Conservation (phyloP, 2,797 vertebrate species). For the Microhierax caerulescens region DNA sequence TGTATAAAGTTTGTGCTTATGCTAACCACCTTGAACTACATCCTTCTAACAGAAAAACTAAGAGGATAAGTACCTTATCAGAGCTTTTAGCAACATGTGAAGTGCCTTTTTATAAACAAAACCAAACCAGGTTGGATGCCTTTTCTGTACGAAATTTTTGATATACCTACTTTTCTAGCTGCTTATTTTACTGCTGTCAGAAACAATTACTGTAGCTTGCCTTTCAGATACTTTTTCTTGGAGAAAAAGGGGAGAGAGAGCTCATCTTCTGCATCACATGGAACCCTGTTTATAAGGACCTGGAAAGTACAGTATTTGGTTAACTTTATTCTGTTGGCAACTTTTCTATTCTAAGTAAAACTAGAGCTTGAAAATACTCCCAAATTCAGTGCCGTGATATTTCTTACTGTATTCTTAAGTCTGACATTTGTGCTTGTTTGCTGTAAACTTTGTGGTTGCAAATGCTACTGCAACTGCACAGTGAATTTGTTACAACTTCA, state of each 20-base stretch:
- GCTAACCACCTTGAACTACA: slow-evolving; percentile 30
- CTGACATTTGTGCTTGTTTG: background rate
- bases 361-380: background rate
- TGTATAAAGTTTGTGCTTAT: slow-evolving; percentile 36
- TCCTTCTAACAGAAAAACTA: slow-evolving; percentile 18
- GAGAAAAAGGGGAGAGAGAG: slow-evolving; percentile 6
- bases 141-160: slow-evolving; percentile 50
- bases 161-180: slow-evolving; percentile 33
- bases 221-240: slow-evolving; percentile 36
- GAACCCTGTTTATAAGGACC: slow-evolving; percentile 30
- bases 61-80: slow-evolving; percentile 8
- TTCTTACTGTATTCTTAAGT: background rate
- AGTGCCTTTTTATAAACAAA: slow-evolving; percentile 77
- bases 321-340: background rate
- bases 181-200: slow-evolving; percentile 18
- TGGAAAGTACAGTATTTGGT: background rate
- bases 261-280: background rate
- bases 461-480: background rate
- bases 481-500: background rate
- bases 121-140: slow-evolving; percentile 39
- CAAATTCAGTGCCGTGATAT: background rate
- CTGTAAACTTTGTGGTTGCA: background rate
- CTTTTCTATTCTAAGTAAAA: background rate
- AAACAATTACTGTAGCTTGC: slow-evolving; percentile 38
- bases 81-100: slow-evolving; percentile 45